Percentiles rank a stretch among this genome's conserved stretches.
Evolutionary conservation across 2,113 vertebrate genomes (phyloP).

Genomic region (Rallus limicola): DNA sequence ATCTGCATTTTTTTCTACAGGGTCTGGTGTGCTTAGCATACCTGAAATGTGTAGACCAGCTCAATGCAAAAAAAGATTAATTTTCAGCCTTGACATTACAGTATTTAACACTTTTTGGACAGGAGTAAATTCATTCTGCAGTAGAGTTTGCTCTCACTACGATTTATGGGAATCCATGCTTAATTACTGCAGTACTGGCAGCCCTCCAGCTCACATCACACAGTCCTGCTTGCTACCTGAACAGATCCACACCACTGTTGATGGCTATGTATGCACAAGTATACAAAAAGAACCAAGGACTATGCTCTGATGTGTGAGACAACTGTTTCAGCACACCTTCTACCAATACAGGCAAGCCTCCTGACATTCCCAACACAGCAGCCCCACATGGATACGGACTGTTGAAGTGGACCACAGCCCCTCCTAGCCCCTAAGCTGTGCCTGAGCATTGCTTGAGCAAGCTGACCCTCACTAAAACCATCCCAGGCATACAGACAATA

Average conservation of each 20-base stretch:
- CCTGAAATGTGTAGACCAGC: background rate
- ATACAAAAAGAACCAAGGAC: background rate
- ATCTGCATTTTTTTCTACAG: background rate
- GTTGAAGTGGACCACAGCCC: background rate
- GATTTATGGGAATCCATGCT: background rate
- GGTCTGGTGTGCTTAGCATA: background rate
- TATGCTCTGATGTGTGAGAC: background rate
- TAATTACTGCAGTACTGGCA: conserved; percentile 16
- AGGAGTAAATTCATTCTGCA: background rate
- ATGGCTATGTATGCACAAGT: background rate
- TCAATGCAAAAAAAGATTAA: background rate
- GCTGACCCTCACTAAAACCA: background rate
- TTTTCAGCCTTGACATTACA: background rate
- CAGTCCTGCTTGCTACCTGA: background rate
- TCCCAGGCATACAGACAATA: background rate
- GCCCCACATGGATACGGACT: background rate
- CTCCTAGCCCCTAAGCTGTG: background rate
- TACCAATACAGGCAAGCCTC: background rate
- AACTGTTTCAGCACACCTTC: background rate
- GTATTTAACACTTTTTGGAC: background rate
- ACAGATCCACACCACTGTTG: background rate
- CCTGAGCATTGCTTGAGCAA: background rate
- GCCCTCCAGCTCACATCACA: background rate
- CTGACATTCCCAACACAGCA: background rate
- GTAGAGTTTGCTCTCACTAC: background rate